Conservation (phyloP, 2,113 vertebrate species). For the Tretioscincus oriximinensis region DNA sequence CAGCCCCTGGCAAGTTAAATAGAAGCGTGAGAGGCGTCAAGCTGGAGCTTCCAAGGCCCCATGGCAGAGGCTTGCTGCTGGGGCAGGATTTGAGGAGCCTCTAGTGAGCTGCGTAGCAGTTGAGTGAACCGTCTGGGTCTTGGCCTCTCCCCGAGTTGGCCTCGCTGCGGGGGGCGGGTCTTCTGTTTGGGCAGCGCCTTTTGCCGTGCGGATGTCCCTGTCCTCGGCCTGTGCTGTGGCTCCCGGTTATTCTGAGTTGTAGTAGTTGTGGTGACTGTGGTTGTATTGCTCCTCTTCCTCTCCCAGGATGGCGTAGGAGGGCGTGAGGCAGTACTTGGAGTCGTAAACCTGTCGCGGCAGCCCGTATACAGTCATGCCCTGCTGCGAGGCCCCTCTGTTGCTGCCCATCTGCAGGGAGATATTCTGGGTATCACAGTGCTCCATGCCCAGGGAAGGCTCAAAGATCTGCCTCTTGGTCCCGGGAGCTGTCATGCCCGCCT, state of each 20-base stretch:
- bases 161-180: not conserved
- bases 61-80: not conserved
- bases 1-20: slow-evolving; percentile 4
- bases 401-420: slow-evolving; percentile 96
- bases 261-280: slow-evolving; percentile 79
- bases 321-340: slow-evolving; percentile 85
- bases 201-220: not conserved
- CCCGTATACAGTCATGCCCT: slow-evolving; percentile 94
- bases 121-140: not conserved
- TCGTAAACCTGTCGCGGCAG: slow-evolving; percentile 92
- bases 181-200: not conserved
- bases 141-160: not conserved
- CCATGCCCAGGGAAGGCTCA: slow-evolving; percentile 88
- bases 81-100: slow-evolving; percentile 12
- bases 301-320: slow-evolving; percentile 55
- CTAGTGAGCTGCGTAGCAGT: slow-evolving; percentile 10
- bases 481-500: slow-evolving; percentile 93
- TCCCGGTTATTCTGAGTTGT: slow-evolving; percentile 80
- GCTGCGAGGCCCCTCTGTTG: slow-evolving; percentile 91
- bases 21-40: slow-evolving; percentile 15
- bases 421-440: slow-evolving; percentile 84
- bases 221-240: not conserved
- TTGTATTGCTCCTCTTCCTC: slow-evolving; percentile 67
- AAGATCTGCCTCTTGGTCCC: slow-evolving; percentile 94
- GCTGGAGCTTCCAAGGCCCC: slow-evolving; percentile 8